Evolutionary conservation across 2,888 invertebrate species (phyloP), one percentile per base, ranked within the genome.

Genomic region (Caenorhabditis sp.): DNA sequence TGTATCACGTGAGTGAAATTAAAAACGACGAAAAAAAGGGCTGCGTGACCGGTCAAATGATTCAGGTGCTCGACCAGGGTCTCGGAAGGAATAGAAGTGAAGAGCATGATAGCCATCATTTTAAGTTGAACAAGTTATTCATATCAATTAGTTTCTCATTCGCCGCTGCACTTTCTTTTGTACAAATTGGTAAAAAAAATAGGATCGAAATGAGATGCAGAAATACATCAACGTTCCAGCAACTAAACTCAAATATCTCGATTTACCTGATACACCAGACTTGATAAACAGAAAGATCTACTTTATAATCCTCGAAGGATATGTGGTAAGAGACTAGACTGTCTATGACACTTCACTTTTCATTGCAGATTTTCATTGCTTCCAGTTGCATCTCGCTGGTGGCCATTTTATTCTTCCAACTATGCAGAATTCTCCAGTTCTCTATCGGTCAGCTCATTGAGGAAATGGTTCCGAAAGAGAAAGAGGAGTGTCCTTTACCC

Each of bases 1-100:
- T 81, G 70, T 81, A 81, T 59, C 75, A 75, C 56, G 81, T 81
- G 56, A 59, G 76, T 55, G 48, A 66, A 66, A 66, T 55, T 46
- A 39, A 48, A 65, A 52, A 53, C 56, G 39, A 52, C n/a, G 26
- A 39, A 32, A 52, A 52, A 37, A 13, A 15, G 15, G 6, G 8
- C 32, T 5, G 5, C 4, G 50, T 58, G 55, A 41, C 41, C 30
- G 43, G 45, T 62, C 32, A 55, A 24, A 27, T 24, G 20, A 24
- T 61, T 76, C 46, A 81, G 81, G 79, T 81, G 1, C 46, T 81
- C 13, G 81, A 81, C 35, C 78, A 76, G 50, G 81, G 81, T 9
- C 35, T 81, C n/a, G 79, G 79, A 15, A 56, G 79, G 68, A 79
- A 78, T 48, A 37, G 81, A 27, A 73, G 30, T 27, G 79, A 81